These are phyloP conservation scores for Leucophora obtusa DNA, from an alignment of 2,888 invertebrate species.

Conservation along the genomic window DNA sequence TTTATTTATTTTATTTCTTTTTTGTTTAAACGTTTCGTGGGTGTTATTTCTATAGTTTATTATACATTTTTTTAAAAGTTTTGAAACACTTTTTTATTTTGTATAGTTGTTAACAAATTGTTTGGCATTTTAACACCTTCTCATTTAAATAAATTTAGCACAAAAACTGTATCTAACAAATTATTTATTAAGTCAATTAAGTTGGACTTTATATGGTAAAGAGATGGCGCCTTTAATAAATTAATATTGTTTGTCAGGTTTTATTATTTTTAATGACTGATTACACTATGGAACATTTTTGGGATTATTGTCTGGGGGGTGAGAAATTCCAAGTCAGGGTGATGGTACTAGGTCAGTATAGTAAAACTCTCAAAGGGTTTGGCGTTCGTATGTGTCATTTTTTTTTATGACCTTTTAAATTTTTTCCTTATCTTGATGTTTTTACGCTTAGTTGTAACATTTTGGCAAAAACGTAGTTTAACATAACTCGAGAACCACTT, in stretches of 20 bases:
- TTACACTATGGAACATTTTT: too few relatives aligned
- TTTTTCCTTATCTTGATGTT: too few relatives aligned
- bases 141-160: constrained; percentile 8
- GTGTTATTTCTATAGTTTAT: not conserved
- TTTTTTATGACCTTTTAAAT: too few relatives aligned
- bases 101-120: not conserved
- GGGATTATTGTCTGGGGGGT: too few relatives aligned
- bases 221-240: constrained; percentile 48
- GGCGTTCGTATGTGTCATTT: too few relatives aligned
- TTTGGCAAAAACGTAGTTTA: too few relatives aligned
- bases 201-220: constrained; percentile 43
- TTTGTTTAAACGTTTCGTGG: not conserved
- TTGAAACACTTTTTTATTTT: not conserved
- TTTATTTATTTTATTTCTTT: not conserved
- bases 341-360: too few relatives aligned
- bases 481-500: too few relatives aligned
- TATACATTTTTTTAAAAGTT: not conserved
- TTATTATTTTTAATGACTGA: too few relatives aligned
- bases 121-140: constrained; percentile 39
- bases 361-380: too few relatives aligned
- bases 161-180: not conserved
- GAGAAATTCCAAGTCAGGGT: too few relatives aligned
- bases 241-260: not conserved
- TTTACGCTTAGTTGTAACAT: too few relatives aligned
- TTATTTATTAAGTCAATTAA: constrained; percentile 16